phyloP scores from a whole-genome alignment of 2,888 invertebrate genomes.

The Agrypnus murinus region DNA sequence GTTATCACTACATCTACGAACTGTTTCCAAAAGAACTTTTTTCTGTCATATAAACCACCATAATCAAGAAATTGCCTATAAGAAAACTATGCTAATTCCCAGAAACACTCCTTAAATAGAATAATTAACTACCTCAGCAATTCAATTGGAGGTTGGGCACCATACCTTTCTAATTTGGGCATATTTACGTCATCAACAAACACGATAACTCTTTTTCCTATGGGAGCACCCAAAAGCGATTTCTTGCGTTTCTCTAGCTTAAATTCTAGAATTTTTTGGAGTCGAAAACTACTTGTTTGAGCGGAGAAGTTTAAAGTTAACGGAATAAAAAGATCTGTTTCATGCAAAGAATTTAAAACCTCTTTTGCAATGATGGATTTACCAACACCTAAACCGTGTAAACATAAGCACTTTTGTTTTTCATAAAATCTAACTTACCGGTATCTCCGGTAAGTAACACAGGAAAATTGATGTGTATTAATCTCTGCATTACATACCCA shows the following conservation, averaged over 20 bases:
- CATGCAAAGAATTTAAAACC: constrained; percentile 79
- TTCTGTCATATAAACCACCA: constrained; percentile 89
- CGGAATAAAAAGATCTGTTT: constrained; percentile 79
- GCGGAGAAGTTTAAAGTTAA: constrained; percentile 92
- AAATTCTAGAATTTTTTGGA: constrained; percentile 90
- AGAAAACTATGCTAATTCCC: too few relatives aligned
- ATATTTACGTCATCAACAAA: constrained; percentile 96
- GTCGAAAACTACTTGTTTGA: constrained; percentile 89
- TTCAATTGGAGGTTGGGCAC: constrained; percentile 94
- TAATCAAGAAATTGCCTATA: constrained; percentile 83
- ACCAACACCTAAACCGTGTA: constrained; percentile 84
- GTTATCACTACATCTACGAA: constrained; percentile 87
- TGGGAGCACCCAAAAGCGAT: constrained; percentile 86
- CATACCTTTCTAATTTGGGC: constrained; percentile 90
- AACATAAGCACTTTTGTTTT: too few relatives aligned
- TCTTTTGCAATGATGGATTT: constrained; percentile 90
- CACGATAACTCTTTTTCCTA: constrained; percentile 87
- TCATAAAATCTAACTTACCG: constrained; percentile 70
- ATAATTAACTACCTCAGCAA: constrained; percentile 77
- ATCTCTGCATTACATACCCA: constrained; percentile 85
- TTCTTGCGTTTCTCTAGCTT: constrained; percentile 89
- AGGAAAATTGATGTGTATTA: constrained; percentile 82
- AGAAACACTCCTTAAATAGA: neutral
- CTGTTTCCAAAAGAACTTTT: constrained; percentile 91
- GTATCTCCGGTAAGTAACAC: constrained; percentile 94